Conservation (phyloP, 1,140 invertebrate genomes). For the Chironomus tepperi region DNA sequence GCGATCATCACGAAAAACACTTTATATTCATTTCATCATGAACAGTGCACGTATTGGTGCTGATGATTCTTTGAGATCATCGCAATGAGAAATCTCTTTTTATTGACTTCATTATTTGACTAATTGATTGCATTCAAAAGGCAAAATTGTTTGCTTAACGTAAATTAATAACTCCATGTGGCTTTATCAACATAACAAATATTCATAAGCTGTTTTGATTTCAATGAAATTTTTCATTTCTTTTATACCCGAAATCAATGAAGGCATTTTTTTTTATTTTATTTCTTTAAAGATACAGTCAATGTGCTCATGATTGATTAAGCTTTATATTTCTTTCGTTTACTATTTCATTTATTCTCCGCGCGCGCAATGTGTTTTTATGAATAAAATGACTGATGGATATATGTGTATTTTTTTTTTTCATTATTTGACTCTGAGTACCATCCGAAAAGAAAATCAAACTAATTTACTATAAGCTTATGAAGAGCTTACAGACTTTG, state of each 20-base stretch:
- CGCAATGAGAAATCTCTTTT: not conserved
- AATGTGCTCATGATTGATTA: slow-evolving; percentile 14
- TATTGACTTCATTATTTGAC: slow-evolving; percentile 14
- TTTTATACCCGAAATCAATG: not conserved
- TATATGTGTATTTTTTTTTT: not conserved
- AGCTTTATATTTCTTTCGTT: no score
- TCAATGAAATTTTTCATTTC: slow-evolving; percentile 2
- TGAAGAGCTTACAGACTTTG: not conserved
- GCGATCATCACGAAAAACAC: slow-evolving; percentile 9
- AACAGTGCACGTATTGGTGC: not conserved
- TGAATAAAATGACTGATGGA: not conserved
- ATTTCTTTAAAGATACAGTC: not conserved
- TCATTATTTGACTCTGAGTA: not conserved
- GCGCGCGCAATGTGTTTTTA: no score
- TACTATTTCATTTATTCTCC: not conserved
- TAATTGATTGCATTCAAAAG: slow-evolving; percentile 2
- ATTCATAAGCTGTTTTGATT: slow-evolving; percentile 4
- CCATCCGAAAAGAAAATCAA: slow-evolving; percentile 2
- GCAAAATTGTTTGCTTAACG: slow-evolving; percentile 4
- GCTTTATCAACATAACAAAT: not conserved
- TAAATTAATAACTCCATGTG: slow-evolving; percentile 14
- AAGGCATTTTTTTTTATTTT: not conserved
- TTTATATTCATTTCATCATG: not conserved
- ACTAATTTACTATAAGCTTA: slow-evolving; percentile 9
- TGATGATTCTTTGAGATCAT: not conserved